Base-by-base conservation (phyloP, 2,113 vertebrate genomes). In the Centropristis striata region DNA sequence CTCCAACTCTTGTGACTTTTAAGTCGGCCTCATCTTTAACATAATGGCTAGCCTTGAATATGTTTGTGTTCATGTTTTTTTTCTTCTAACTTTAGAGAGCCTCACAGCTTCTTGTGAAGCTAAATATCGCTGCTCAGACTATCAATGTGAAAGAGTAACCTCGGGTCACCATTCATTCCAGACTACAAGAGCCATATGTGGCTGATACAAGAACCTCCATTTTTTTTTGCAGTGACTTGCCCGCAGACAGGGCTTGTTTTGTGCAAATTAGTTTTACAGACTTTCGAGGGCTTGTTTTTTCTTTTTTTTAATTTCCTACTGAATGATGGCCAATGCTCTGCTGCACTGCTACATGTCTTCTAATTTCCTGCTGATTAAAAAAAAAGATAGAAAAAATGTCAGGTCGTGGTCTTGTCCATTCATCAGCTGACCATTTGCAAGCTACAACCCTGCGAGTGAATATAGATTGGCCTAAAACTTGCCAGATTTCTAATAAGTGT, bases 201-300 rank as follows among this genome's bases (percentile, higher is more conserved):
- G 36, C 69, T 12, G 23, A 25, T 76, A 47, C 61, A 39, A 85
- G 67, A 79, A 36, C 47, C 13, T 61, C 27, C 13, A 8, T 27
- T 71, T 32, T 53, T 57, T 86, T 64, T 68, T 71, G 16, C 71
- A 61, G 66, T 73, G 76, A 83, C 78, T 71, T 65, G 14, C 51
- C 61, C 0, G 41, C 51, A 78, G 59, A 67, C 49, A 0, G 36
- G 70, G 75, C 86, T 85, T 88, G 88, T 81, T 85, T 81, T 74
- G 61, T 83, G 77, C 71, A 85, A 88, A 91, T 88, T 1, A 85
- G 36, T 80, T 80, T 83, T 58, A 50, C 64, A 83, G 37, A 76
- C 41, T 80, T 77, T 59, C 16, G 32, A 60, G 41, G 13, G 46
- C 57, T 81, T 59, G 36, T 32, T 23, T 6, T 71, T 28, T 41